These are phyloP conservation scores for Nymphalis polychloros DNA, from an alignment of 2,888 invertebrate species.

Conservation along the genomic window DNA sequence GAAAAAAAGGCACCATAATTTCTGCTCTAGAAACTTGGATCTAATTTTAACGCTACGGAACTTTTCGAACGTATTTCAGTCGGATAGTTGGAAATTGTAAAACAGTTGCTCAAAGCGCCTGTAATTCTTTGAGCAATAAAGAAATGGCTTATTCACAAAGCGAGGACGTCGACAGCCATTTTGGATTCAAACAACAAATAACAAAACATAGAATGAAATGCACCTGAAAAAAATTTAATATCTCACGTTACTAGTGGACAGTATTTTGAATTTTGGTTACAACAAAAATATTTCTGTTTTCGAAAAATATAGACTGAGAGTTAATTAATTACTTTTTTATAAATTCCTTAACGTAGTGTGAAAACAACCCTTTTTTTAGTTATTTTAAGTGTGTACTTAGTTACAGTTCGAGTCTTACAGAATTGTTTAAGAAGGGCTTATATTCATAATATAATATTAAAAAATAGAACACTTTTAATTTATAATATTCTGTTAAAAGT, in stretches of 20 bases:
- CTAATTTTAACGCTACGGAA: conserved; percentile 32
- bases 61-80: conserved; percentile 33
- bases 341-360: too few species aligned
- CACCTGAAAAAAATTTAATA: conserved; percentile 20
- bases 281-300: too few species aligned
- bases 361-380: too few species aligned
- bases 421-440: too few species aligned
- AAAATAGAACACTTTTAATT: too few species aligned
- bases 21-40: conserved; percentile 29
- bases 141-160: conserved; percentile 39
- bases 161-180: conserved; percentile 28
- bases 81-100: conserved; percentile 39
- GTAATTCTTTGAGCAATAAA: conserved; percentile 45
- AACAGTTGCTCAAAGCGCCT: conserved; percentile 42
- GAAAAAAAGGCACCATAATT: conserved; percentile 27
- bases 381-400: too few species aligned
- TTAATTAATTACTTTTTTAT: too few species aligned
- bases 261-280: background rate
- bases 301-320: too few species aligned
- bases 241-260: conserved; percentile 4
- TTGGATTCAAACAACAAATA: conserved; percentile 38
- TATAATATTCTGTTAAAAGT: background rate
- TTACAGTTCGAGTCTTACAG: too few species aligned
- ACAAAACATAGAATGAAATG: conserved; percentile 31
- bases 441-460: too few species aligned